A percentile compares a stretch with the other conserved stretches of the same genome.
Conservation (phyloP, 2,113 vertebrate species). For the Crypturellus undulatus region DNA sequence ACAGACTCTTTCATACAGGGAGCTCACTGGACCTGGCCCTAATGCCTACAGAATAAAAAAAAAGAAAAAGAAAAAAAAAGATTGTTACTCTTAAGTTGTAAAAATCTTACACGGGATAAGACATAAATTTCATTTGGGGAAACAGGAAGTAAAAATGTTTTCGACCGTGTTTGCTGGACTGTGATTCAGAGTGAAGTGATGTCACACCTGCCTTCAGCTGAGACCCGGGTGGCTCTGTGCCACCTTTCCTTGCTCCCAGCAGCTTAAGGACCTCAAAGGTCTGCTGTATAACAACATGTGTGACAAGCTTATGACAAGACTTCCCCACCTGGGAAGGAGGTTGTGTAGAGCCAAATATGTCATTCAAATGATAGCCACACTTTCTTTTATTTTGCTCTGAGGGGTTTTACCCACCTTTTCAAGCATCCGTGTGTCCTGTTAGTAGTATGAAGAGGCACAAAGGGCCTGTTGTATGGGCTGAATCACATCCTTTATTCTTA, state of each 20-base stretch:
- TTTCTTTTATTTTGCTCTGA: not conserved
- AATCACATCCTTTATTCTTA: slow-evolving; percentile 35
- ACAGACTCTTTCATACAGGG: not conserved
- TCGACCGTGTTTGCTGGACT: not conserved
- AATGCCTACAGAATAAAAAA: not conserved
- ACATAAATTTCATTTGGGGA: not conserved
- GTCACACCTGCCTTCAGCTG: not conserved
- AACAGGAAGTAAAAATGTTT: not conserved
- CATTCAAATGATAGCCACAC: not conserved
- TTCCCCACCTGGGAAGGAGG: not conserved
- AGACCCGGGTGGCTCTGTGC: not conserved
- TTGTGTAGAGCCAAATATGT: not conserved
- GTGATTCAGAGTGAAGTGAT: not conserved
- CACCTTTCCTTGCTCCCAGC: not conserved
- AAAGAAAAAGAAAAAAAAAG: not conserved
- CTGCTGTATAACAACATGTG: not conserved
- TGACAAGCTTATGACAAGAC: not conserved
- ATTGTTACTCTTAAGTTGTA: not conserved
- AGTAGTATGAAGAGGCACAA: not conserved
- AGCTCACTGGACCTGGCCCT: not conserved
- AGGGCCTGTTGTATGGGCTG: slow-evolving; percentile 2
- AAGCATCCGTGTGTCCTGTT: slow-evolving; percentile 2
- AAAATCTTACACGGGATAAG: not conserved
- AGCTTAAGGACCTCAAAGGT: not conserved
- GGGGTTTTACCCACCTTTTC: not conserved